phyloP scores from a whole-genome alignment of 2,797 vertebrate genomes.

The Enteromius unitaeniatus region DNA sequence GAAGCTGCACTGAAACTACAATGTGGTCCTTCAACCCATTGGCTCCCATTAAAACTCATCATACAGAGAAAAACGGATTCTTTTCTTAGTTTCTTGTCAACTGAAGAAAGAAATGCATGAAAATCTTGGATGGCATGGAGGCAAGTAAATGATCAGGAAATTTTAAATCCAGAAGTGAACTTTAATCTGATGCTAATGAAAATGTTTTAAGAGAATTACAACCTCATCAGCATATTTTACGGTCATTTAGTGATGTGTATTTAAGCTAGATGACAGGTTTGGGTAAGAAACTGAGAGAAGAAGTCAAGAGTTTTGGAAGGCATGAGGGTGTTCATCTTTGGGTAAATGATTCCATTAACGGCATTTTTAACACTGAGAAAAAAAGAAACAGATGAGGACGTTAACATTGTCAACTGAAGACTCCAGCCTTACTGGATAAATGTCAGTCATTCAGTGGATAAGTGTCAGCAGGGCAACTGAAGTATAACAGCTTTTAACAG shows the following conservation, averaged over 20 bases:
- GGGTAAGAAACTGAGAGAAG: neutral
- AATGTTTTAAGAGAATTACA: neutral
- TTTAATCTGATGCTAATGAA: neutral
- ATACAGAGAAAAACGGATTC: too few relatives aligned
- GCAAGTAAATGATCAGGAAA: too few relatives aligned
- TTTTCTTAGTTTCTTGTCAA: too few relatives aligned
- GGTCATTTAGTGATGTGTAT: neutral
- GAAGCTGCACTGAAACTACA: too few relatives aligned
- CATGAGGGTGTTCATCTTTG: neutral
- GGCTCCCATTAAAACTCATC: too few relatives aligned
- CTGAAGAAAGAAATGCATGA: too few relatives aligned
- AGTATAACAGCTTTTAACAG: neutral
- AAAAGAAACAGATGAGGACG: neutral
- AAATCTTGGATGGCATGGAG: too few relatives aligned
- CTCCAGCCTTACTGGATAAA: neutral
- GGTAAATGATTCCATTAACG: neutral
- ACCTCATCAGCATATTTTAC: neutral
- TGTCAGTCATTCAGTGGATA: neutral
- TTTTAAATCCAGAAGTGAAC: too few relatives aligned
- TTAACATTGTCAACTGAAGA: neutral
- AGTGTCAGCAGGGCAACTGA: neutral
- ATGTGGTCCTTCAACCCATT: too few relatives aligned
- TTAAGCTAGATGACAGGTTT: neutral
- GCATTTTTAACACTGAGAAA: neutral
- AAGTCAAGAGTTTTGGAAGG: neutral